These are phyloP conservation scores for Gambelia wislizenii DNA, from an alignment of 2,797 vertebrate species.

Conservation along the genomic window DNA sequence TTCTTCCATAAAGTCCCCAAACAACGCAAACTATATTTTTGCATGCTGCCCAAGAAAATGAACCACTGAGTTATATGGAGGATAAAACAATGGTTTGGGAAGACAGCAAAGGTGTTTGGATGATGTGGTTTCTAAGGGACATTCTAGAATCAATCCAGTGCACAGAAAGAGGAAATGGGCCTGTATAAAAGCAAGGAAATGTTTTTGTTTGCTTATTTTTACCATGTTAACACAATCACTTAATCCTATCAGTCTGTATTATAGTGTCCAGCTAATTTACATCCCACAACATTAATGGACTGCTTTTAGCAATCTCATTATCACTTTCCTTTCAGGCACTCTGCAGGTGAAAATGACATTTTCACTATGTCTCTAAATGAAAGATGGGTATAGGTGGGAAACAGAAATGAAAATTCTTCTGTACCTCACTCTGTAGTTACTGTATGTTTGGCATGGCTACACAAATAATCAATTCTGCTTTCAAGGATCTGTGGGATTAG, in stretches of 20 bases:
- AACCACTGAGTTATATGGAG: slow-evolving; percentile 31
- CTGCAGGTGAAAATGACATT: slow-evolving; percentile 23
- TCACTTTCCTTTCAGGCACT: slow-evolving; percentile 27
- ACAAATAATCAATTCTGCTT: slow-evolving; percentile 22
- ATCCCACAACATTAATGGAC: slow-evolving; percentile 27
- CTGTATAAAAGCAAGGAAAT: neutral
- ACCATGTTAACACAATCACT: slow-evolving; percentile 20
- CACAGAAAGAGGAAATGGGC: neutral
- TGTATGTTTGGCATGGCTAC: slow-evolving; percentile 1
- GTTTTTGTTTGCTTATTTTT: neutral
- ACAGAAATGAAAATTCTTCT: slow-evolving; percentile 18
- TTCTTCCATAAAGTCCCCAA: slow-evolving; percentile 23
- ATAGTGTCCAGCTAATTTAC: slow-evolving; percentile 30
- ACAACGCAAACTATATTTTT: slow-evolving; percentile 35
- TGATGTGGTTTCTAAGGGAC: slow-evolving; percentile 14
- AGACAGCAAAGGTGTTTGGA: slow-evolving; percentile 9
- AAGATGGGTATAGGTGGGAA: slow-evolving; percentile 22
- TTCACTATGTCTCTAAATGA: slow-evolving; percentile 29
- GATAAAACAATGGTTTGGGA: slow-evolving; percentile 37
- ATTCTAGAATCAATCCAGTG: neutral
- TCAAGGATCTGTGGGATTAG: slow-evolving; percentile 8
- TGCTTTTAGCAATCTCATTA: slow-evolving; percentile 45
- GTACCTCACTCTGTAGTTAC: neutral
- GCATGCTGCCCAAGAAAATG: neutral
- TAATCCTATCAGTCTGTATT: slow-evolving; percentile 9